phyloP scores from a whole-genome alignment of 2,888 invertebrate species.

The Spialia ferax region DNA sequence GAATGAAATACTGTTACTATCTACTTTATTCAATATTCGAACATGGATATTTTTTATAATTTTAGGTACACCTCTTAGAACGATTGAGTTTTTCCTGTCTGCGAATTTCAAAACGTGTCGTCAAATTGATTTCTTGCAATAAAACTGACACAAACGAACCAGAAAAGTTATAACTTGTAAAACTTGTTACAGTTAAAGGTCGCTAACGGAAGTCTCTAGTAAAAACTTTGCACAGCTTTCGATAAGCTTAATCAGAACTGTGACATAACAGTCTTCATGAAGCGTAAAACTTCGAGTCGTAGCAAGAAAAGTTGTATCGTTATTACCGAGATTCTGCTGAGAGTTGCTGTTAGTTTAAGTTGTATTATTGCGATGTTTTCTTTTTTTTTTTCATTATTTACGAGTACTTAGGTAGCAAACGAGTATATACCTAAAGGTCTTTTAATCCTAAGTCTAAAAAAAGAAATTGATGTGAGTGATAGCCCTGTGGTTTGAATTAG shows the following conservation, averaged over 20 bases:
- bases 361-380: not conserved
- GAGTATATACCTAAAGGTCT: too few relatives aligned
- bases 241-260: slow-evolving; percentile 39
- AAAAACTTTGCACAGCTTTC: slow-evolving; percentile 32
- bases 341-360: slow-evolving; percentile 2
- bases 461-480: too few relatives aligned
- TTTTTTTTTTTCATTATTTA: not conserved
- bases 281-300: slow-evolving; percentile 34
- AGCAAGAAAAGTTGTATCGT: slow-evolving; percentile 36
- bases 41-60: too few relatives aligned
- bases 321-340: slow-evolving; percentile 26
- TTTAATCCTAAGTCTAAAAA: too few relatives aligned
- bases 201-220: slow-evolving; percentile 26
- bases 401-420: too few relatives aligned
- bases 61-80: too few relatives aligned
- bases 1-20: too few relatives aligned
- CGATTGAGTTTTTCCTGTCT: too few relatives aligned
- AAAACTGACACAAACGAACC: slow-evolving; percentile 9
- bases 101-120: not conserved
- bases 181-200: slow-evolving; percentile 21
- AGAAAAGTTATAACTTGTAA: slow-evolving; percentile 15
- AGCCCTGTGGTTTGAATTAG: too few relatives aligned
- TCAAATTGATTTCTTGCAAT: not conserved
- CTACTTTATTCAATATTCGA: too few relatives aligned
- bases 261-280: slow-evolving; percentile 34